A percentile compares a stretch with the other conserved stretches of the same genome.
These are phyloP conservation scores for Phoxinus dragarum DNA, from an alignment of 2,797 vertebrate species.

Conservation along the genomic window DNA sequence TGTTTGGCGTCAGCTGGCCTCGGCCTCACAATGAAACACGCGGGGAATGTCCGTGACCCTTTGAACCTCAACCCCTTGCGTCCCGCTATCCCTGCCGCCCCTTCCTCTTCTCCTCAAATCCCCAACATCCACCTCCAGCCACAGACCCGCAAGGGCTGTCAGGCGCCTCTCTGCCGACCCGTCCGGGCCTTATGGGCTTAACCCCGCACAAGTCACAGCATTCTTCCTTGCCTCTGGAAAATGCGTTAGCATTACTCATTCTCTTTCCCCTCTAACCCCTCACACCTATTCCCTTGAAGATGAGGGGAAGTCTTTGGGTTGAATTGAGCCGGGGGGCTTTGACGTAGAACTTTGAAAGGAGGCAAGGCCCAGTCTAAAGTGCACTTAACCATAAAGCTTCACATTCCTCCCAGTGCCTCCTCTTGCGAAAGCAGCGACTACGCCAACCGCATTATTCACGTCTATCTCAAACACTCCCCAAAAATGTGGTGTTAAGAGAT, in stretches of 20 bases:
- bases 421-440: conserved; percentile 25
- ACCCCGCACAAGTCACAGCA: conserved; percentile 32
- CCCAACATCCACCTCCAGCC: conserved; percentile 36
- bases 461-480: conserved; percentile 39
- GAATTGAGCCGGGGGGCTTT: conserved; percentile 31
- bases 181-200: conserved; percentile 49
- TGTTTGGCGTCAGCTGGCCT: conserved; percentile 58
- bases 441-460: conserved; percentile 3
- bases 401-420: conserved; percentile 55
- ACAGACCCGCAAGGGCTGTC: conserved; percentile 8
- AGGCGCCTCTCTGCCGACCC: conserved; percentile 51
- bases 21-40: conserved; percentile 76
- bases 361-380: conserved; percentile 45
- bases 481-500: conserved; percentile 33
- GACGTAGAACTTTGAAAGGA: conserved; percentile 33
- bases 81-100: conserved; percentile 31
- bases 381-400: conserved; percentile 50
- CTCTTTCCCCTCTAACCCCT: conserved; percentile 25
- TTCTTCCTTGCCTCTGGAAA: conserved; percentile 46
- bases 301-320: conserved; percentile 49
- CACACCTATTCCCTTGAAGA: conserved; percentile 40
- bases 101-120: not conserved
- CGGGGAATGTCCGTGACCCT: conserved; percentile 78
- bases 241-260: conserved; percentile 45
- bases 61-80: conserved; percentile 67